phyloP scores from a whole-genome alignment of 2,113 vertebrate genomes.

The Archocentrus centrarchus region DNA sequence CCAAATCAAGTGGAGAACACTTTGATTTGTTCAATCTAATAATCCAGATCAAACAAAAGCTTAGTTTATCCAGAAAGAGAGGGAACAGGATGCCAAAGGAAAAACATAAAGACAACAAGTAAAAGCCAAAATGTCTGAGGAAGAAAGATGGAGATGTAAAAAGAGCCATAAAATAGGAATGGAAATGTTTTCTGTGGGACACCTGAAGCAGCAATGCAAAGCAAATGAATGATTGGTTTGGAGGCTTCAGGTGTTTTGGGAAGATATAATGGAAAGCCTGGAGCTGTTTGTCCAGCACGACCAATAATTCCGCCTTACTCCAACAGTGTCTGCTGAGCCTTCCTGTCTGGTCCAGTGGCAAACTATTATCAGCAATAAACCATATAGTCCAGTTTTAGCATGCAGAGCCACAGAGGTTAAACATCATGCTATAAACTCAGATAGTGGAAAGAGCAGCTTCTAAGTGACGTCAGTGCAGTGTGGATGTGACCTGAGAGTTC shows the following conservation, averaged over 20 bases:
- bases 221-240: neutral
- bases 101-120: neutral
- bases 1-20: neutral
- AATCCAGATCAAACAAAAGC: neutral
- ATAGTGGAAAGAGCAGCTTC: neutral
- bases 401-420: too few relatives aligned
- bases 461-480: neutral
- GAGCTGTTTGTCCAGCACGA: neutral
- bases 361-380: neutral
- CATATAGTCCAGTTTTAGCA: neutral
- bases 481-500: neutral
- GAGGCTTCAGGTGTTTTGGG: neutral
- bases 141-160: neutral
- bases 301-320: neutral
- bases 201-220: neutral
- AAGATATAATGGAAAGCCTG: neutral
- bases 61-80: neutral
- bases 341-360: neutral
- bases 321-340: neutral
- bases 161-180: neutral
- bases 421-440: neutral
- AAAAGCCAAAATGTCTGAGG: neutral
- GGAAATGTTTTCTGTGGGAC: slow-evolving; percentile 8
- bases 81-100: neutral
- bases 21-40: neutral